Conservation (phyloP, 1,140 invertebrate species). For the Ceratoteleas bidentatus region DNA sequence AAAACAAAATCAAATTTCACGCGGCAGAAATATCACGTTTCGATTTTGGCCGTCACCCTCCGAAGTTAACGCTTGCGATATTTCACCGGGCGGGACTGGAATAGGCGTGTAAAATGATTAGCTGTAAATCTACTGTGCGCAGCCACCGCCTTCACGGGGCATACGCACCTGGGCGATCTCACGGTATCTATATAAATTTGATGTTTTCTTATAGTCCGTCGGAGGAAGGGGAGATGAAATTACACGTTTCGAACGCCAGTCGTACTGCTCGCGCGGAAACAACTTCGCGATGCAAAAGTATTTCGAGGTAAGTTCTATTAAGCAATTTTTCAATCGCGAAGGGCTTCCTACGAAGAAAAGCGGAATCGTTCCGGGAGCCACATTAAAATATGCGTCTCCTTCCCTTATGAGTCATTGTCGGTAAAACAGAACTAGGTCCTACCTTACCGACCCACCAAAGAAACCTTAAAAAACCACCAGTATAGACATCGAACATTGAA, state of each 20-base stretch:
- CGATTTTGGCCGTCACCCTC: constrained; percentile 66
- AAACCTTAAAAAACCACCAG: too few species aligned
- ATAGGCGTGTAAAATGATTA: constrained; percentile 81
- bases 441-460: too few species aligned
- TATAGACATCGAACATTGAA: too few species aligned
- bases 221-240: constrained; percentile 30
- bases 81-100: constrained; percentile 72
- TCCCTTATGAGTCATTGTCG: too few species aligned
- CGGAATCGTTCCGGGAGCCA: too few species aligned
- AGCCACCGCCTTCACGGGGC: constrained; percentile 70
- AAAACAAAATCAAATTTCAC: constrained; percentile 54
- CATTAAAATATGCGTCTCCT: too few species aligned
- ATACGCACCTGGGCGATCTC: constrained; percentile 76
- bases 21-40: constrained; percentile 50
- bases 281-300: constrained; percentile 12
- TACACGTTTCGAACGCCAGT: constrained; percentile 42
- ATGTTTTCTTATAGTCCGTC: constrained; percentile 48
- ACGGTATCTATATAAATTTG: constrained; percentile 73
- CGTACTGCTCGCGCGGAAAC: neutral
- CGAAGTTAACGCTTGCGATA: constrained; percentile 75
- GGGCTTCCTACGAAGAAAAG: too few species aligned
- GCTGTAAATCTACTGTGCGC: constrained; percentile 79
- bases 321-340: neutral
- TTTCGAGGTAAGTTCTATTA: constrained; percentile 1
- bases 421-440: too few species aligned